Percentiles rank a stretch among this genome's conserved stretches.
Conservation (phyloP, 1,140 invertebrate species). For the Phymastichus coffea region DNA sequence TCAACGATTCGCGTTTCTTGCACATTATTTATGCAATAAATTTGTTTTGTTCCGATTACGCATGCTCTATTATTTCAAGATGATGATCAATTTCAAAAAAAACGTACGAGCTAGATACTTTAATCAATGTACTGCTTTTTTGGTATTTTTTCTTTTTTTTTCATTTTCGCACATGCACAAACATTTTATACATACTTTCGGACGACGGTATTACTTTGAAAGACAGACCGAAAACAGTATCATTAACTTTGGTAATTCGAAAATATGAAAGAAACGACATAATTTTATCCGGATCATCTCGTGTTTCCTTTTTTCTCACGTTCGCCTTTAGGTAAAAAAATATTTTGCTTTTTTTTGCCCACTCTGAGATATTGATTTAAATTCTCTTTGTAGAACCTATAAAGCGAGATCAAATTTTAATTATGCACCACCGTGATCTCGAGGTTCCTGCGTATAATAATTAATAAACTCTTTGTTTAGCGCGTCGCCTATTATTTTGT, state of each 20-base stretch:
- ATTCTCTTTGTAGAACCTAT: constrained; percentile 17
- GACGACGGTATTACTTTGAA: neutral
- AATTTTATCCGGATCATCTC: neutral
- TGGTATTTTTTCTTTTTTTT: neutral
- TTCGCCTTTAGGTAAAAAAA: constrained; percentile 17
- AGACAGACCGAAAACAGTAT: neutral
- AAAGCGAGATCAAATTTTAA: constrained; percentile 24
- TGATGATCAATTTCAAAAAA: neutral
- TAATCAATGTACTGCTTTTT: neutral
- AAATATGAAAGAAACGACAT: neutral
- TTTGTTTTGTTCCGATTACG: neutral
- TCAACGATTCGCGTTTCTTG: constrained; percentile 7
- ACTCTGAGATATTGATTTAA: constrained; percentile 13
- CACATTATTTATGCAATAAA: neutral
- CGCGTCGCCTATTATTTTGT: constrained; percentile 30
- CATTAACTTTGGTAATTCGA: constrained; percentile 8
- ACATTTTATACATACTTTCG: neutral
- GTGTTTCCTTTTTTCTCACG: neutral
- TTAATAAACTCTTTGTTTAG: too few species aligned
- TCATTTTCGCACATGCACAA: neutral
- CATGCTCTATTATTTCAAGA: neutral
- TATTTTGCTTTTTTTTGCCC: too few species aligned
- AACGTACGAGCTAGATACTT: neutral
- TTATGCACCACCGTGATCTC: constrained; percentile 22
- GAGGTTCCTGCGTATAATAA: too few species aligned